Conservation (phyloP, 2,797 vertebrate genomes). For the Epinephelus malabaricus region DNA sequence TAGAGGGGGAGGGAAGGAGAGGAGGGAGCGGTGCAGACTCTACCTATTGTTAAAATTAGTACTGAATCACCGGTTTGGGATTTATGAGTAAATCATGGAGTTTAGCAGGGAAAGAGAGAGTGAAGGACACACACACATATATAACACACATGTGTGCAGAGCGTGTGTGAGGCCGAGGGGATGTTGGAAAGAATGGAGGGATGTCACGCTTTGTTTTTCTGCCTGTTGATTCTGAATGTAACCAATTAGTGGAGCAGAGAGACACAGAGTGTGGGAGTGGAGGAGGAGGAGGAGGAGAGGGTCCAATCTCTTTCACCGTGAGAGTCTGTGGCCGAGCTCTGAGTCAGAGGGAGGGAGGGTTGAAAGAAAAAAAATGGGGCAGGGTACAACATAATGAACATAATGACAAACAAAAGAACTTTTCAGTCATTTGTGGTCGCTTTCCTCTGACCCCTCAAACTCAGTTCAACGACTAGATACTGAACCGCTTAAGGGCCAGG, state of each 20-base stretch:
- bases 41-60: slow-evolving; percentile 50
- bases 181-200: slow-evolving; percentile 81
- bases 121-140: neutral
- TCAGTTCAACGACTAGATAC: slow-evolving; percentile 24
- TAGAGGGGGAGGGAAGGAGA: slow-evolving; percentile 16
- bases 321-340: slow-evolving; percentile 65
- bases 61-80: slow-evolving; percentile 42
- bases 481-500: slow-evolving; percentile 23
- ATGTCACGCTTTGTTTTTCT: slow-evolving; percentile 90
- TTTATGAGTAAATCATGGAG: slow-evolving; percentile 49
- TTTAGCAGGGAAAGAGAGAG: slow-evolving; percentile 42
- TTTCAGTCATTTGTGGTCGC: slow-evolving; percentile 75
- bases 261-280: slow-evolving; percentile 71
- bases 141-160: slow-evolving; percentile 38
- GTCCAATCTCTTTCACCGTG: slow-evolving; percentile 75
- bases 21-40: slow-evolving; percentile 37
- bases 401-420: slow-evolving; percentile 81
- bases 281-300: slow-evolving; percentile 48
- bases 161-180: slow-evolving; percentile 77
- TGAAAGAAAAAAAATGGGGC: slow-evolving; percentile 66
- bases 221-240: slow-evolving; percentile 90
- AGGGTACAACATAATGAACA: slow-evolving; percentile 75
- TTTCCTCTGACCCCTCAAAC: slow-evolving; percentile 60
- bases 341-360: slow-evolving; percentile 61
- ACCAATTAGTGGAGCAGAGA: slow-evolving; percentile 88